These are phyloP conservation scores for Drosophila mauritiana DNA, from an alignment of 1,140 invertebrate species.

Conservation along the genomic window DNA sequence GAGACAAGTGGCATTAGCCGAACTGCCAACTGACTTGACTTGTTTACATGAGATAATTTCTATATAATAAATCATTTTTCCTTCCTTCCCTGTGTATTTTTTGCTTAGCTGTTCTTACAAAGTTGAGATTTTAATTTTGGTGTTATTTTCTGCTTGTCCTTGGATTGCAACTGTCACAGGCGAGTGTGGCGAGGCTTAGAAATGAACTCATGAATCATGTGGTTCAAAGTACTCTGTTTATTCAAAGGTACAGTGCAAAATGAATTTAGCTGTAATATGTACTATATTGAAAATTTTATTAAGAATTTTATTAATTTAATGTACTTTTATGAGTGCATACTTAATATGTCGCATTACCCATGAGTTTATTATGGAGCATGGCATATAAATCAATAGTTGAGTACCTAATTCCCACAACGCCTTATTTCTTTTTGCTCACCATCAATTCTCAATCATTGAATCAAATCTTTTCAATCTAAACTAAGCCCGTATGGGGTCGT, in stretches of 20 bases:
- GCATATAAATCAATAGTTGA: neutral
- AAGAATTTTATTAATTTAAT: neutral
- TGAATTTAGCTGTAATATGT: too few species aligned
- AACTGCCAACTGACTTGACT: constrained; percentile 76
- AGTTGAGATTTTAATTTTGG: constrained; percentile 37
- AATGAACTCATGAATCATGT: constrained; percentile 14
- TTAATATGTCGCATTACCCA: too few species aligned
- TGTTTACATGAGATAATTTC: constrained; percentile 84
- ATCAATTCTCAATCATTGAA: constrained; percentile 35
- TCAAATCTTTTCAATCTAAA: constrained; percentile 42
- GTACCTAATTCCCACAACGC: neutral
- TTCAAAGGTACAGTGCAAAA: too few species aligned
- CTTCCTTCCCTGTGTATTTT: constrained; percentile 25
- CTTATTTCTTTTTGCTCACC: neutral
- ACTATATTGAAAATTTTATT: neutral
- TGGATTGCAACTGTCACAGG: constrained; percentile 65
- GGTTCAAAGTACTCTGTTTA: constrained; percentile 9
- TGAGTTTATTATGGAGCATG: too few species aligned
- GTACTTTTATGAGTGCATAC: too few species aligned
- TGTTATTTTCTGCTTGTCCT: constrained; percentile 49
- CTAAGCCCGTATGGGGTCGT: constrained; percentile 33
- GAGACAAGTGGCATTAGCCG: constrained; percentile 79
- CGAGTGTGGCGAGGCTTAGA: constrained; percentile 59
- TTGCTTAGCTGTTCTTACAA: constrained; percentile 37
- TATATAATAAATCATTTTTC: constrained; percentile 81